Evolutionary conservation across 2,888 invertebrate genomes (phyloP).

Genomic region (Drosophila nigricruria): DNA sequence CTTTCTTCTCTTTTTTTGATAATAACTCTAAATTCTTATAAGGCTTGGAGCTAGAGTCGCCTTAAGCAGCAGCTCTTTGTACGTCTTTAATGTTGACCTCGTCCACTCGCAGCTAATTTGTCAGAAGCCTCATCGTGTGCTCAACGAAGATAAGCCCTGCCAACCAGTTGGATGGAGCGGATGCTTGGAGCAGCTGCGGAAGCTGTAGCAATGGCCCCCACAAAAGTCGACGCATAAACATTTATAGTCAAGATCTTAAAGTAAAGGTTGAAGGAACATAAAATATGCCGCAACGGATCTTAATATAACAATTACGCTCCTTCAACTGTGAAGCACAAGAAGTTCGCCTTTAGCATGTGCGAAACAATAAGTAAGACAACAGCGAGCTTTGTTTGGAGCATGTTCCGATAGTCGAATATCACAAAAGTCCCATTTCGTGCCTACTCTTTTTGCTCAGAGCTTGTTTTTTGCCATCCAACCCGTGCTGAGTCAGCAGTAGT

Average conservation of each 20-base stretch:
- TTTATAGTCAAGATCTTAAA: conserved; percentile 51
- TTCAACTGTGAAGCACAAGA: conserved; percentile 15
- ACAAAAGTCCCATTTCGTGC: conserved; percentile 8
- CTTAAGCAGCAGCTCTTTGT: conserved; percentile 10
- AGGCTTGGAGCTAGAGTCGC: neutral
- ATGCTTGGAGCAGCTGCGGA: conserved; percentile 31
- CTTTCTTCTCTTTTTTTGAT: neutral
- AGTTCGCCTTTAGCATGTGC: conserved; percentile 3
- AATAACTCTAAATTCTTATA: neutral
- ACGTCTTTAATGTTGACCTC: conserved; percentile 39
- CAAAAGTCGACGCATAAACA: conserved; percentile 47
- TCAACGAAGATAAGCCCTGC: conserved; percentile 50
- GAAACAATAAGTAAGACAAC: conserved; percentile 18
- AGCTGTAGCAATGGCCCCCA: conserved; percentile 24
- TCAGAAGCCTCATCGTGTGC: conserved; percentile 39
- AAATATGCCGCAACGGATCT: conserved; percentile 33
- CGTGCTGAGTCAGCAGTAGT: conserved; percentile 44
- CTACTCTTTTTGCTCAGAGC: neutral
- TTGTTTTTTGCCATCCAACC: neutral
- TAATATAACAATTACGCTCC: conserved; percentile 21
- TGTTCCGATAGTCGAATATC: neutral
- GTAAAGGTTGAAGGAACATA: conserved; percentile 21
- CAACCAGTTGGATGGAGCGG: conserved; percentile 5
- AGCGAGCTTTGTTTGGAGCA: no score
- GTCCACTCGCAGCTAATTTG: conserved; percentile 54